These are phyloP conservation scores for Hippasteria phrygiana DNA, from an alignment of 53 echinoderm and acorn worm species.

Conservation along the genomic window DNA sequence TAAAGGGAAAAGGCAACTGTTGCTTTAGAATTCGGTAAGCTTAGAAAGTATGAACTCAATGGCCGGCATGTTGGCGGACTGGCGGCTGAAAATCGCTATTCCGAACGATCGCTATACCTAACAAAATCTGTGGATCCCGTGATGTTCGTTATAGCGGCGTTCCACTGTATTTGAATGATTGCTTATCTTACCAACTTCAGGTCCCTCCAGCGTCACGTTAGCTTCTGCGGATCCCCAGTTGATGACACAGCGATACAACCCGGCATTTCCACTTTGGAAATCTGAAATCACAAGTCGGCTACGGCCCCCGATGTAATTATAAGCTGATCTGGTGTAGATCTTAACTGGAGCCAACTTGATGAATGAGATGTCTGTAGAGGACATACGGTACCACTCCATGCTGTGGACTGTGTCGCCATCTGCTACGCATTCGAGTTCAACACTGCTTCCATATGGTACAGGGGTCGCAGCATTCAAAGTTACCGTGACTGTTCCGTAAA, in stretches of 20 bases:
- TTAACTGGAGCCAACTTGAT: background rate
- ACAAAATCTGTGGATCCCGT: too few species aligned
- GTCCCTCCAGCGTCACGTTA: background rate
- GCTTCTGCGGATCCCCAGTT: slow-evolving; percentile 17
- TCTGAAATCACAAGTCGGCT: background rate
- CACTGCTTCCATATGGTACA: background rate
- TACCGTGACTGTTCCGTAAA: background rate
- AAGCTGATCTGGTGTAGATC: background rate
- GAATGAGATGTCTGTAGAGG: background rate
- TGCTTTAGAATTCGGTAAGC: too few species aligned
- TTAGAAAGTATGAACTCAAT: too few species aligned
- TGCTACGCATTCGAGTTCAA: background rate
- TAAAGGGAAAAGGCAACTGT: too few species aligned
- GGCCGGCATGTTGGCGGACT: too few species aligned
- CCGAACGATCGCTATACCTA: too few species aligned
- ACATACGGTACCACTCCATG: slow-evolving; percentile 10
- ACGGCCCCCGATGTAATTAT: background rate
- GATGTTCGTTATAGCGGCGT: too few species aligned
- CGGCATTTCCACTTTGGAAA: slow-evolving; percentile 13
- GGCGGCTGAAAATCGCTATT: too few species aligned
- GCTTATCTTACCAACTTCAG: background rate
- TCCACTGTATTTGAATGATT: too few species aligned
- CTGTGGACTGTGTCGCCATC: background rate
- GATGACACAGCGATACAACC: slow-evolving; percentile 10
- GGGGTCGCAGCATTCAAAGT: background rate